phyloP scores from a whole-genome alignment of 1,140 invertebrate genomes.

The Drosophila mauritiana region DNA sequence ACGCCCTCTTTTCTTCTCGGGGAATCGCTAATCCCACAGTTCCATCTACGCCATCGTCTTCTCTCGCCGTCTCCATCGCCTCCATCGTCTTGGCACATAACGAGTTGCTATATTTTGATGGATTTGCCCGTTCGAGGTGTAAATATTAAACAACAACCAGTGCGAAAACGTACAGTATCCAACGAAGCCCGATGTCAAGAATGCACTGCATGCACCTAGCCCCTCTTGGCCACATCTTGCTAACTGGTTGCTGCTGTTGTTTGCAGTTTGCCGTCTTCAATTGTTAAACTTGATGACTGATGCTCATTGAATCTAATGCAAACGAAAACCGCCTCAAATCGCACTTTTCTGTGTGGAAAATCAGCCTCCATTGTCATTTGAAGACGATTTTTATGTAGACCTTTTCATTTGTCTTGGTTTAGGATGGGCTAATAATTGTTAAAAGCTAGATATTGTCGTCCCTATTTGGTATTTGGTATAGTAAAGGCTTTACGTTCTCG shows the following conservation, averaged over 20 bases:
- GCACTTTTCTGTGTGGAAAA: conserved; percentile 5
- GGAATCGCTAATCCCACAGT: conserved; percentile 26
- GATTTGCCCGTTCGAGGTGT: conserved; percentile 73
- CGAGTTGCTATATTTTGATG: conserved; percentile 78
- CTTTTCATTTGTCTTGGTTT: too few relatives aligned
- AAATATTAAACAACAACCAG: conserved; percentile 78
- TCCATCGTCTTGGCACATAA: conserved; percentile 57
- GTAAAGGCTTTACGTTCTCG: neutral
- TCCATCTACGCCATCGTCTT: conserved; percentile 13
- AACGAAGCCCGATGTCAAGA: conserved; percentile 13
- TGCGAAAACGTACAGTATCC: conserved; percentile 65
- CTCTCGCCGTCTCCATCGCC: conserved; percentile 3
- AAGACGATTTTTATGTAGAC: neutral
- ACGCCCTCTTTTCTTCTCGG: conserved; percentile 27
- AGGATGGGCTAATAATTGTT: too few relatives aligned
- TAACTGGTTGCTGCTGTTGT: conserved; percentile 26
- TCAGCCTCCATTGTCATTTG: neutral
- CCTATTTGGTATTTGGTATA: neutral
- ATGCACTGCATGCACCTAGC: conserved; percentile 4
- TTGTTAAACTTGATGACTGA: conserved; percentile 53
- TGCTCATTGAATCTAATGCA: conserved; percentile 59
- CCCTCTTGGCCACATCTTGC: conserved; percentile 15
- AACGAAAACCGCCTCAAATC: conserved; percentile 34
- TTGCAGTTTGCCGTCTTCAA: conserved; percentile 5
- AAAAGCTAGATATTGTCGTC: neutral